phyloP scores from a whole-genome alignment of 2,888 invertebrate species.

The Cephalotes varians region DNA sequence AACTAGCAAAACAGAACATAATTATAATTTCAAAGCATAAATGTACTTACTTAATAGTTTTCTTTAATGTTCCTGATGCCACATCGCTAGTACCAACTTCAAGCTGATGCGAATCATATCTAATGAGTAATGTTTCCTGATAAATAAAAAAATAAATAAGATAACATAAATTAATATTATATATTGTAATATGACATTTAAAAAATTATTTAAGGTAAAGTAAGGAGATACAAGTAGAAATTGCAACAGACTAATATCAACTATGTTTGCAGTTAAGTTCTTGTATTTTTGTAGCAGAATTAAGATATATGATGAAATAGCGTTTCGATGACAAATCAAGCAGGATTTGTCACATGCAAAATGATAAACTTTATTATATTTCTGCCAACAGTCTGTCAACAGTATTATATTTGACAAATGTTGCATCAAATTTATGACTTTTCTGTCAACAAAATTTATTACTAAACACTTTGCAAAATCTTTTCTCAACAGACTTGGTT shows the following conservation, averaged over 20 bases:
- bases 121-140: slow-evolving; percentile 93
- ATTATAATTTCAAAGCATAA: neutral
- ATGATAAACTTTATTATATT: neutral
- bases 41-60: slow-evolving; percentile 92
- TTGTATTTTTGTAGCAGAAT: neutral
- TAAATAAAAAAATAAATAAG: slow-evolving; percentile 74
- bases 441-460: neutral
- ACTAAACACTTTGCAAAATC: neutral
- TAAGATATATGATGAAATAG: neutral
- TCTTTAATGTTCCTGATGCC: slow-evolving; percentile 94
- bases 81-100: slow-evolving; percentile 96
- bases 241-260: neutral
- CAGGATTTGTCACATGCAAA: neutral
- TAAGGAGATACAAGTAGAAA: neutral
- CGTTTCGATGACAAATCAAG: neutral
- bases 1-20: neutral
- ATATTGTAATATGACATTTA: neutral
- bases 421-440: neutral
- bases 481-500: neutral
- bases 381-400: neutral
- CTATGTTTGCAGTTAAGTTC: neutral
- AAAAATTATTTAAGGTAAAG: neutral
- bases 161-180: slow-evolving; percentile 21
- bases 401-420: neutral
- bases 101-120: slow-evolving; percentile 93